phyloP scores from a whole-genome alignment of 2,113 vertebrate species.

The Melanerpes aurifrons region DNA sequence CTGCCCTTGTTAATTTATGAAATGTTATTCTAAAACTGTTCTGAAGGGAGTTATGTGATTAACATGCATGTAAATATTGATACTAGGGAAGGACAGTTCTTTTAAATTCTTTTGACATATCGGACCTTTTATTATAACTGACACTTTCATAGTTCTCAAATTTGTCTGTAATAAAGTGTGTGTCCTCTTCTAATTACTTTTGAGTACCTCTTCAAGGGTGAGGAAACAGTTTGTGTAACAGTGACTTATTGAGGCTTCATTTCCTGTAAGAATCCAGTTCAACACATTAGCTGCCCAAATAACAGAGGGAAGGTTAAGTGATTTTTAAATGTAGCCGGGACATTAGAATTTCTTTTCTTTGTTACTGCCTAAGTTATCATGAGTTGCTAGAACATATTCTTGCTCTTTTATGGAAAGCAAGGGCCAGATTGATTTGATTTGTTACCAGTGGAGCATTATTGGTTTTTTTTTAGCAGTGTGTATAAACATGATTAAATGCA shows the following conservation, averaged over 20 bases:
- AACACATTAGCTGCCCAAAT: neutral
- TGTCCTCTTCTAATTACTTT: slow-evolving; percentile 10
- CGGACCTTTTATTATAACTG: neutral
- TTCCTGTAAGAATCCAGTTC: neutral
- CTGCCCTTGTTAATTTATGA: neutral
- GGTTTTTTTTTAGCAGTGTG: neutral
- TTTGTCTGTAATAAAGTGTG: neutral
- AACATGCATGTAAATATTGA: neutral
- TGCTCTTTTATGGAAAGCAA: neutral
- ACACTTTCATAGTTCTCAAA: neutral
- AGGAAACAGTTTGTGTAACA: neutral
- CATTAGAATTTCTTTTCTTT: neutral
- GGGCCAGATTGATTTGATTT: neutral
- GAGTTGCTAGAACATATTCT: neutral
- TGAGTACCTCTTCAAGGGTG: neutral
- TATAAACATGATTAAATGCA: neutral
- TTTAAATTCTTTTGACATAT: neutral
- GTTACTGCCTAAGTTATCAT: neutral
- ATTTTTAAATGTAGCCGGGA: neutral
- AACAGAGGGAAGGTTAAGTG: neutral
- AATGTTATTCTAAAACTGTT: neutral
- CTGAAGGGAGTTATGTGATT: neutral
- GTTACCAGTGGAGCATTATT: neutral
- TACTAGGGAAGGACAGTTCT: neutral
- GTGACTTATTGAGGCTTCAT: neutral